Conservation (phyloP, 2,113 vertebrate species). For the Hippocampus zosterae region DNA sequence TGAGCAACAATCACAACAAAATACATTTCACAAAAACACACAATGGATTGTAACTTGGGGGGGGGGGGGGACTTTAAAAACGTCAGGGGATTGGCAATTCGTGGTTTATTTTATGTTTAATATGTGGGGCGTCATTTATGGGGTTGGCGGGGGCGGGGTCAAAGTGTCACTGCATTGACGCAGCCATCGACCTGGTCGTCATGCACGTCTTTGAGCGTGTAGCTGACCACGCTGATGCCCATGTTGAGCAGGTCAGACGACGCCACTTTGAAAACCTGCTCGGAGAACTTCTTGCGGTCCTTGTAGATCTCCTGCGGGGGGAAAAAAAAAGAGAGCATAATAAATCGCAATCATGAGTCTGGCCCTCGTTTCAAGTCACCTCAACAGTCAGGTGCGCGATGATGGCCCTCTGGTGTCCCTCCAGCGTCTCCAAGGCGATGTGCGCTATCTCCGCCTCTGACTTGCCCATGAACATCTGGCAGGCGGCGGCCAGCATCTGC, state of each 20-base stretch:
- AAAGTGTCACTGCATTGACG: too few relatives aligned
- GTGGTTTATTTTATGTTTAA: too few relatives aligned
- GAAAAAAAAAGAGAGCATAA: too few relatives aligned
- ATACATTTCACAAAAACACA: neutral
- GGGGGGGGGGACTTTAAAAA: too few relatives aligned
- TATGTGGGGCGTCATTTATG: too few relatives aligned
- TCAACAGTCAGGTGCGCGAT: conserved; percentile 95
- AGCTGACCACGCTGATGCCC: conserved; percentile 94
- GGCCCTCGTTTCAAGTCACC: conserved; percentile 56
- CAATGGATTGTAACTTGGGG: too few relatives aligned
- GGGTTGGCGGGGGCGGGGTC: too few relatives aligned
- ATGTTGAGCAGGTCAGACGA: conserved; percentile 95
- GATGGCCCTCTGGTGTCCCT: conserved; percentile 93
- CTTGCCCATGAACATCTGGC: conserved; percentile 97
- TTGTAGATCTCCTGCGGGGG: conserved; percentile 87
- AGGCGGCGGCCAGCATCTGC: conserved; percentile 91
- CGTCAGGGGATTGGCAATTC: too few relatives aligned
- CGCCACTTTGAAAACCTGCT: conserved; percentile 92
- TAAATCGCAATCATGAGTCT: too few relatives aligned
- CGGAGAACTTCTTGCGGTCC: conserved; percentile 93
- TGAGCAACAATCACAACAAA: conserved; percentile 35
- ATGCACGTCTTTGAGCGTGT: conserved; percentile 91
- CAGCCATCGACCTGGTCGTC: conserved; percentile 82
- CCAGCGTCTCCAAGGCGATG: conserved; percentile 89
- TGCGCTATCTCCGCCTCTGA: conserved; percentile 80